phyloP scores from a whole-genome alignment of 2,113 vertebrate species.

The Xiphophorus couchianus region DNA sequence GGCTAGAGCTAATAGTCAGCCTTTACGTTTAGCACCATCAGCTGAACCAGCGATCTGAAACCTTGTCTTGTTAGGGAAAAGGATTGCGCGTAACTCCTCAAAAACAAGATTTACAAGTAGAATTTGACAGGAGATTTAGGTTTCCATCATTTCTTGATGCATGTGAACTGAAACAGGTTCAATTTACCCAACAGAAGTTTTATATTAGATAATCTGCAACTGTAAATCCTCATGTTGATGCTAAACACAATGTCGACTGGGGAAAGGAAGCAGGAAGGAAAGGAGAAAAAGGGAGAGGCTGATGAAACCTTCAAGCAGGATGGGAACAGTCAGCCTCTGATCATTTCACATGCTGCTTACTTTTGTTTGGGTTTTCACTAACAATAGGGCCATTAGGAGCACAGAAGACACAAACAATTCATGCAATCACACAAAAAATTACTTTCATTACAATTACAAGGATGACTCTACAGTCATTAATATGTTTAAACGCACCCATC shows the following conservation, averaged over 20 bases:
- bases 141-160: neutral
- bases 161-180: neutral
- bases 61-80: slow-evolving; percentile 24
- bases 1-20: slow-evolving; percentile 63
- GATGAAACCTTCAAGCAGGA: neutral
- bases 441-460: neutral
- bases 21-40: slow-evolving; percentile 69
- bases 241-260: slow-evolving; percentile 1
- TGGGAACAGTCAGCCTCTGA: slow-evolving; percentile 1
- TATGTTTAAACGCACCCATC: too few species aligned
- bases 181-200: neutral
- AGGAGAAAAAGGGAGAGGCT: slow-evolving; percentile 7
- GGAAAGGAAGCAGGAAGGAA: slow-evolving; percentile 53
- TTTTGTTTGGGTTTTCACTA: slow-evolving; percentile 1
- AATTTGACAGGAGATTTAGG: neutral
- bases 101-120: neutral
- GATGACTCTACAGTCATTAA: too few species aligned
- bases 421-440: neutral
- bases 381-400: slow-evolving; percentile 17
- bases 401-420: neutral
- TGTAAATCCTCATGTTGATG: neutral
- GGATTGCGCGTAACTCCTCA: neutral
- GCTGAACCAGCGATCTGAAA: slow-evolving; percentile 66
- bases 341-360: neutral
- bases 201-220: neutral